Conservation (phyloP, 1,140 invertebrate genomes). For the Stegodyphus mimosarum region DNA sequence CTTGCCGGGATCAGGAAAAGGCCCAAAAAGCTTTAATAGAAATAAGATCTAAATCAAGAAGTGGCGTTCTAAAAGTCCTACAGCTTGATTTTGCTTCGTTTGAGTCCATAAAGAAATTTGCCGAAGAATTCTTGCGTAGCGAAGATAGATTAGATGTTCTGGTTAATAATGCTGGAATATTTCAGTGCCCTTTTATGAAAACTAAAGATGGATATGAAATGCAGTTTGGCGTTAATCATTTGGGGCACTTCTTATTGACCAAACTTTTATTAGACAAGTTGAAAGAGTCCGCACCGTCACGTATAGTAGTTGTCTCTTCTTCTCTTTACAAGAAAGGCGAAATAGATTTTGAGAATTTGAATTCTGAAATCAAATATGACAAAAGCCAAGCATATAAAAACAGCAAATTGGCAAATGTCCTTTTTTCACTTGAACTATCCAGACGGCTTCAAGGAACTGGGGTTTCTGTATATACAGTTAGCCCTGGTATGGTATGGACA, state of each 20-base stretch:
- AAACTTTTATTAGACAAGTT: constrained; percentile 83
- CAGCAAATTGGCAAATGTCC: constrained; percentile 89
- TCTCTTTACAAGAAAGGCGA: constrained; percentile 72
- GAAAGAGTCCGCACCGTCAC: constrained; percentile 71
- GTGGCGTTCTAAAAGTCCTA: constrained; percentile 79
- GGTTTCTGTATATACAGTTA: constrained; percentile 84
- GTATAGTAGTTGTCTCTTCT: constrained; percentile 70
- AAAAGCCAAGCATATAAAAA: constrained; percentile 78
- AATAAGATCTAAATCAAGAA: constrained; percentile 80
- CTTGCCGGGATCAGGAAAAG: constrained; percentile 80
- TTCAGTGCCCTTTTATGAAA: constrained; percentile 57
- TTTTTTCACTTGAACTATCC: constrained; percentile 85
- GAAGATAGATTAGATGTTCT: constrained; percentile 78
- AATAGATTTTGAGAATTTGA: constrained; percentile 79
- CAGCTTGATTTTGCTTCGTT: constrained; percentile 84
- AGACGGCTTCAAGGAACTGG: constrained; percentile 76
- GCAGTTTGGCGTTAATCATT: constrained; percentile 72
- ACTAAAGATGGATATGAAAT: constrained; percentile 83
- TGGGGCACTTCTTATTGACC: constrained; percentile 75
- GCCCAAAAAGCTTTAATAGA: constrained; percentile 80
- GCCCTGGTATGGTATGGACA: constrained; percentile 67
- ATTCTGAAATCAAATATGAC: constrained; percentile 38
- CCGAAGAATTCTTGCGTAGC: constrained; percentile 69
- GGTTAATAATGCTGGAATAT: constrained; percentile 86
- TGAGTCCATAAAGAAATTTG: constrained; percentile 82